Evolutionary conservation across 2,888 invertebrate species (phyloP), one percentile per base, ranked within the genome.

Genomic region (Drosophila mercatorum): DNA sequence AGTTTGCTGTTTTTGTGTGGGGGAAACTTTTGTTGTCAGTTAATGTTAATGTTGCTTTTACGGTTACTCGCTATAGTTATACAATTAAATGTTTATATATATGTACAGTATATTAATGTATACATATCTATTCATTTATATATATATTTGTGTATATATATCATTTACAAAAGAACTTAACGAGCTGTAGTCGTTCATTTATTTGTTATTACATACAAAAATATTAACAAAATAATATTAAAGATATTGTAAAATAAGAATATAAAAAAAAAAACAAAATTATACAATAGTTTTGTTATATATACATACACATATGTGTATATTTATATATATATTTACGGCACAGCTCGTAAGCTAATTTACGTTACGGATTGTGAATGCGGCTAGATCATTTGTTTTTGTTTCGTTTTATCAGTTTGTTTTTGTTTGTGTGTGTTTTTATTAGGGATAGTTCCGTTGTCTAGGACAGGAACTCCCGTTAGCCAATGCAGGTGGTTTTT

Each of bases 61-160:
- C 38, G 64, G 58, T 69, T 69, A 69, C 78, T 46, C 76, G 61
- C 76, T 86, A 82, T 75, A 78, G 82, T 85, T 82, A 82, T 82
- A 88, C 86, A 88, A 72, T 83, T 75, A 84, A 66, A 66, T 71
- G 61, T 55, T 75, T 66, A 65, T 68, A 72, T 88, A 76, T 88
- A 76, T 74, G 57, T 80, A 77, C 72, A 77, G 12, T 76, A 76
- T 64, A 62, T 72, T 75, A 49, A 64, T 63, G 66, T 80, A 67
- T 80, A 63, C 64, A 75, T 82, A 72, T 66, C 58, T 77, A 64
- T 72, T 66, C 63, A 66, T 58, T 52, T 57, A 62, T 61, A 34
- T 81, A 72, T 59, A 47, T 38, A 41, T 62, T 47, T 62, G 34
- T 57, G 47, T 71, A 51, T 31, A 62, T 73, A 68, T 69, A 78